Evolutionary conservation across 2,113 vertebrate genomes (phyloP), one percentile per base, ranked within the genome.

Genomic region (Cryptotis parvus): DNA sequence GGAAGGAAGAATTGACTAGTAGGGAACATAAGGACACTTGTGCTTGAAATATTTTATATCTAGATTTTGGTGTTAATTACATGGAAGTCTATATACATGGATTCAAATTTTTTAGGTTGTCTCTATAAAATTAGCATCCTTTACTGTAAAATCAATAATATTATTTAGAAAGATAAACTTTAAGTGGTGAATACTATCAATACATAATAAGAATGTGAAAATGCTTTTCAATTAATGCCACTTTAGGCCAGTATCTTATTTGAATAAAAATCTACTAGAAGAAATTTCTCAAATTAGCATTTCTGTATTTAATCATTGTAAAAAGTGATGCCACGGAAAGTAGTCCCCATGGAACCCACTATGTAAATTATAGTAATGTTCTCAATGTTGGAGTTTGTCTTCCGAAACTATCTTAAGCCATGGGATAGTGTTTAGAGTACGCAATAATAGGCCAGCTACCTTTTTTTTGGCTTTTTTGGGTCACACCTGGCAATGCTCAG

Each of bases 161-260:
- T 75, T 35, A 90, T 4, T 33, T 69, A 45, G n/a, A 88, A 90
- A 78, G 31, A 84, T 91, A 90, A 82, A 88, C 35, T 39, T 11
- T 41, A 16, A 85, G 31, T 52, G 31, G 9, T 31, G 18, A 91
- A 84, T 2, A 55, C 29, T 79, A 80, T 85, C 61, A 87, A 89
- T 72, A 87, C 0, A 80, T 33, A 80, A 79, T 24, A 9, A 45
- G 92, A 88, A n/a, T 88, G 6, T 79, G 24, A 93, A 65, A 68
- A 92, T 88, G 9, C 16, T 77, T 58, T 52, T 10, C 84, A 89
- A 84, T 66, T 45, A 84, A 81, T 82, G 39, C 31, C 0, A 39
- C 22, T 55, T 31, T 16, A 58, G 75, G 9, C 2, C 12, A 77
- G 72, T 84, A 69, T 63, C 10, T 45, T 76, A 76, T 87, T 52